A percentile compares a stretch with the other conserved stretches of the same genome.
Evolutionary conservation across 2,113 vertebrate genomes (phyloP).

Genomic region (Tragelaphus scriptus): DNA sequence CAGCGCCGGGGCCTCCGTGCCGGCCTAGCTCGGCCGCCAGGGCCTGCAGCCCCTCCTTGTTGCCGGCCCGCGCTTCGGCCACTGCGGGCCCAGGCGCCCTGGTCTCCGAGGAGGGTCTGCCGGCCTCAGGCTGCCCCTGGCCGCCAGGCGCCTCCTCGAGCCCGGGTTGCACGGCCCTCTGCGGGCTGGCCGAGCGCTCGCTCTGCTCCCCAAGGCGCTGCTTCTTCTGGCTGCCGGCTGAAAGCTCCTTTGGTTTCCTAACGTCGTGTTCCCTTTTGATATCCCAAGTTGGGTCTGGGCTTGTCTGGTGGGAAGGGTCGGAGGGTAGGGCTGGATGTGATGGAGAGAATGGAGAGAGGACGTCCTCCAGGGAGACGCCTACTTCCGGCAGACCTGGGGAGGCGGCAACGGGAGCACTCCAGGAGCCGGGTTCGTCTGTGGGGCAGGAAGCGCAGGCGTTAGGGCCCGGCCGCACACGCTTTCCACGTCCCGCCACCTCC

Average conservation of each 20-base stretch:
- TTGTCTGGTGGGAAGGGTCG: conserved; percentile 90
- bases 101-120: conserved; percentile 86
- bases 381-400: conserved; percentile 97
- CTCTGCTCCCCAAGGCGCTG: conserved; percentile 86
- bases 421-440: conserved; percentile 93
- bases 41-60: conserved; percentile 76
- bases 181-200: conserved; percentile 88
- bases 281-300: conserved; percentile 88
- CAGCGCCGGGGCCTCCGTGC: conserved; percentile 80
- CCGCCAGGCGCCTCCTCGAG: conserved; percentile 83
- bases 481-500: neutral
- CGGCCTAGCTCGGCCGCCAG: conserved; percentile 72
- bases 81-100: conserved; percentile 81
- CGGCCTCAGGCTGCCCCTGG: conserved; percentile 83
- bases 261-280: conserved; percentile 84
- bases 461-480: rapidly evolving
- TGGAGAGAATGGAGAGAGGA: conserved; percentile 92
- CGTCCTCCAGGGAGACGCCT: conserved; percentile 89
- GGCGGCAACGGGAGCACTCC: conserved; percentile 94
- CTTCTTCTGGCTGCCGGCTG: conserved; percentile 85
- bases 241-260: conserved; percentile 87
- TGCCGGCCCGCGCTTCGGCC: conserved; percentile 79
- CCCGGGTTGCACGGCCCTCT: conserved; percentile 83
- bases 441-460: conserved; percentile 69
- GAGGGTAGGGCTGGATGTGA: conserved; percentile 91